These are phyloP conservation scores for Dendrolimus houi DNA, from an alignment of 2,888 invertebrate species.

Conservation along the genomic window DNA sequence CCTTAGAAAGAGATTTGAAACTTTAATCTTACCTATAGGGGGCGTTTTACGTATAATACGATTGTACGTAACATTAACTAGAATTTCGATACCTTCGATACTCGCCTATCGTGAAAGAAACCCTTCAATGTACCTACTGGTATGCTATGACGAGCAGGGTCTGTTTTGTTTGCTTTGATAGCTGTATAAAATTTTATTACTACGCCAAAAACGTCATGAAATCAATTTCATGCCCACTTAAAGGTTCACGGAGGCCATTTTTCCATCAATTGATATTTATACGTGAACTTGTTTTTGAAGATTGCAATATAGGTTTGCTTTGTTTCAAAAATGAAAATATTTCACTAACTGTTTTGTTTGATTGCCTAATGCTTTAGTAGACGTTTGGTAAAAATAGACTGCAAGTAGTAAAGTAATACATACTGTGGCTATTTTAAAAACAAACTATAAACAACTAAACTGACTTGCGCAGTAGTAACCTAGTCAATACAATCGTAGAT, in stretches of 20 bases:
- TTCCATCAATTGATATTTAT: slow-evolving; percentile 5
- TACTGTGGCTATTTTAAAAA: slow-evolving; percentile 8
- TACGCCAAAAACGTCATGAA: slow-evolving; percentile 17
- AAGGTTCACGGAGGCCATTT: slow-evolving; percentile 17
- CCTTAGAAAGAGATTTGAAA: neutral
- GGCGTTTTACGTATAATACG: neutral
- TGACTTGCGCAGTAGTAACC: slow-evolving; percentile 32
- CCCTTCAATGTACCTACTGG: neutral
- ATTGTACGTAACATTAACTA: neutral
- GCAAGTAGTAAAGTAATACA: no score
- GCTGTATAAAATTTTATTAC: slow-evolving; percentile 23
- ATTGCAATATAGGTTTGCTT: no score
- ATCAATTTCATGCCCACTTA: slow-evolving; percentile 20
- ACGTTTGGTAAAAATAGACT: no score
- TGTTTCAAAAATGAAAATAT: no score
- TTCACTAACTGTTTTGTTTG: no score
- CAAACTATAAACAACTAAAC: slow-evolving; percentile 11
- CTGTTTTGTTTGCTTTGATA: slow-evolving; percentile 20
- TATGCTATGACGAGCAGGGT: neutral
- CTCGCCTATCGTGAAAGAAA: neutral
- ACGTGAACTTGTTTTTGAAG: slow-evolving; percentile 12
- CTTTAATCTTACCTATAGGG: neutral
- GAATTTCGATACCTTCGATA: neutral
- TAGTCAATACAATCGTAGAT: slow-evolving; percentile 18
- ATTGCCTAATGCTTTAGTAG: no score